Conservation (phyloP, 2,113 vertebrate species). For the Sphyrna mokarran region DNA sequence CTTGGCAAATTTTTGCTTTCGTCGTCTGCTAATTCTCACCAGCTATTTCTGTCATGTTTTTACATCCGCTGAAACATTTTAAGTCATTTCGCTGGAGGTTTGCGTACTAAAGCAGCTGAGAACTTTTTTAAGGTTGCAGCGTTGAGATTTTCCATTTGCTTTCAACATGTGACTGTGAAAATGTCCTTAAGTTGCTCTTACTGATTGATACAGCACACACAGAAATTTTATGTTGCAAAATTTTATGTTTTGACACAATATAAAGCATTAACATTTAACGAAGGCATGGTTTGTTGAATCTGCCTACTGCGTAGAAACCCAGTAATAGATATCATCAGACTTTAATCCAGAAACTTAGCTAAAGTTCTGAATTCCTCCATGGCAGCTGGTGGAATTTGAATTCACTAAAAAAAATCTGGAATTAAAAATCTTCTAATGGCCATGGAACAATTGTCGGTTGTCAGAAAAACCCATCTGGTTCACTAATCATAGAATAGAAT, state of each 20-base stretch:
- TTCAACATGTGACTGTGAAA: neutral
- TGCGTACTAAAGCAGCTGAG: neutral
- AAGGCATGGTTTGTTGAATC: neutral
- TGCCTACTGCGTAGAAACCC: neutral
- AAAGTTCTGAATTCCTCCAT: too few relatives aligned
- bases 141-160: neutral
- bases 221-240: neutral
- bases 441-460: too few relatives aligned
- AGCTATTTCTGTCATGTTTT: neutral
- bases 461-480: too few relatives aligned
- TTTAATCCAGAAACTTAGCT: too few relatives aligned
- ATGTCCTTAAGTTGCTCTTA: neutral
- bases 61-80: neutral
- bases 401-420: too few relatives aligned
- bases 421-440: too few relatives aligned
- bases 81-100: neutral
- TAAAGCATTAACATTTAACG: neutral
- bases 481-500: too few relatives aligned
- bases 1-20: neutral
- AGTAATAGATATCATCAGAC: neutral
- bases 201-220: neutral
- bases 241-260: neutral
- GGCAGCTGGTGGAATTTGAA: too few relatives aligned
- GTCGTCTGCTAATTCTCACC: neutral
- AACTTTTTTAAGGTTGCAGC: neutral